Evolutionary conservation across 2,888 invertebrate genomes (phyloP), one percentile per base, ranked within the genome.

Genomic region (Thymelicus sylvestris): DNA sequence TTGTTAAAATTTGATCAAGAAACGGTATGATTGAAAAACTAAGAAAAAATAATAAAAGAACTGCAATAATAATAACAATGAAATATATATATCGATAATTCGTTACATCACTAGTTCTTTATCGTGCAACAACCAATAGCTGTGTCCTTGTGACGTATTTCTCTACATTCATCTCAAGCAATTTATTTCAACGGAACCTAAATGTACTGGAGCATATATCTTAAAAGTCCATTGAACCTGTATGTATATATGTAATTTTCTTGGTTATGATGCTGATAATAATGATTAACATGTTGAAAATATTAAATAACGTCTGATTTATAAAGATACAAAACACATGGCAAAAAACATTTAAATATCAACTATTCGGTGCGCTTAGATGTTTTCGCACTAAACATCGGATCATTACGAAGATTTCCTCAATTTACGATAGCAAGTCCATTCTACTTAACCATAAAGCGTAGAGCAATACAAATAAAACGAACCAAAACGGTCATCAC

Each of bases 131-230:
- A 85, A 82, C 85, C 90, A 89, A 90, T 90, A 86, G 86, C 79
- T 79, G 81, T 81, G 81, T 85, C 83, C 79, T 76, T 74, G 80
- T 91, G 90, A 92, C 86, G 86, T 90, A 92, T 92, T 86, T 83
- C 87, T 75, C 80, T 86, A 89, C 90, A 92, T 92, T 90, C 86
- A 86, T 91, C 89, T 87, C 84, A 80, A 85, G 87, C 86, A 87
- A 90, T 89, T 89, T 91, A 89, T 91, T 89, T 84, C 48, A 44
- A 64, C 59, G 80, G 82, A 76, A 38, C 70, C 65, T 77, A 82
- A 88, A 87, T 86, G 87, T 81, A 79, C 77, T 77, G 82, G 80
- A 79, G 83, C 39, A 31, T 31, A 47, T 52, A 52, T 84, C 79
- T 74, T 76, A 72, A 73, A 79, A 79, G 78, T 81, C 78, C 80